A percentile compares a stretch with the other conserved stretches of the same genome.
phyloP scores from a whole-genome alignment of 2,113 vertebrate species.

The Hydropotes inermis region DNA sequence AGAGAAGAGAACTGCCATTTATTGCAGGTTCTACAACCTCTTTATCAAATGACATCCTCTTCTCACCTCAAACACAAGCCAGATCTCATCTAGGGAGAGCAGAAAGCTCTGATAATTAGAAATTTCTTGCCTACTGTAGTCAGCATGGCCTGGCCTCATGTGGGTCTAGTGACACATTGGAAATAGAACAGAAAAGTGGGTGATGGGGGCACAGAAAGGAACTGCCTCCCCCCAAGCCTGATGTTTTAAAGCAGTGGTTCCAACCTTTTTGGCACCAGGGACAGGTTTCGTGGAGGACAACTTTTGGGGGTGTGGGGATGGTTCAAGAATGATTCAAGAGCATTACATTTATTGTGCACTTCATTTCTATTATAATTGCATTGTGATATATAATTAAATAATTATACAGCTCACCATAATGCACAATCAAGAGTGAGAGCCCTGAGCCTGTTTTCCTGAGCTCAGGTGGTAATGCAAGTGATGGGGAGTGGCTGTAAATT shows the following conservation, averaged over 20 bases:
- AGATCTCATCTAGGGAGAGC: not conserved
- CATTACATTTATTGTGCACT: not conserved
- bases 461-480: not conserved
- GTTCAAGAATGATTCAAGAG: not conserved
- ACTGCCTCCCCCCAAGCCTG: not conserved
- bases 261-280: not conserved
- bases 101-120: not conserved
- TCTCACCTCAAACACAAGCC: not conserved
- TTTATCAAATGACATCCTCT: not conserved
- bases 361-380: not conserved
- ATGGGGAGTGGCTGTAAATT: not conserved
- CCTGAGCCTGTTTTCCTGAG: not conserved
- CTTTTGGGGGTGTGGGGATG: rapidly evolving
- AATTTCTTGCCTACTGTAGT: not conserved
- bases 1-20: not conserved
- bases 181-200: not conserved
- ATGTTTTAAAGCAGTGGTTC: not conserved
- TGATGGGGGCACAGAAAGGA: not conserved
- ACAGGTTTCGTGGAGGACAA: not conserved
- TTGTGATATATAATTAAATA: not conserved
- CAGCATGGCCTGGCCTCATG: not conserved
- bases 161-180: not conserved
- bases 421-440: not conserved
- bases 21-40: not conserved
- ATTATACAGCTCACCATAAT: not conserved